Evolutionary conservation across 1,140 invertebrate species (phyloP), one percentile per base, ranked within the genome.

Genomic region (Brevipalpus yothersi): DNA sequence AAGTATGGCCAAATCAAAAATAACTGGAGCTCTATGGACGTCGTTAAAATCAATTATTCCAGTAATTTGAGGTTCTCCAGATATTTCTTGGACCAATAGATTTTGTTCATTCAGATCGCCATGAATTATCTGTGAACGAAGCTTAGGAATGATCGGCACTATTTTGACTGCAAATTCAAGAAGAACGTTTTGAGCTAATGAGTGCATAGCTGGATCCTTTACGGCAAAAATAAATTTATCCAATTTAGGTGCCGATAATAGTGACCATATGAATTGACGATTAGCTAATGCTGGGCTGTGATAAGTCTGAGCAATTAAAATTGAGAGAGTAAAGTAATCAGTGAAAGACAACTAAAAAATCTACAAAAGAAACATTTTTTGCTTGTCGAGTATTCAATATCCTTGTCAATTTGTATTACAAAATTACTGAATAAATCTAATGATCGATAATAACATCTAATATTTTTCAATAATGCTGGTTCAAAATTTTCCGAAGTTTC

Each of bases 101-200:
- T 64, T 64, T 13, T 60, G 58, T 41, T 63, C 63, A 53, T 63
- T 63, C 9, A 63, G 43, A 53, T 63, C 63, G 8, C 61, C 61
- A 40, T 63, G 63, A 15, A 63, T 49, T 31, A 55, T 51, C 15
- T 45, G n/a, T 21, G 40, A 15, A 57, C 8, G n/a, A 55, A 60
- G 40, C 5, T 10, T 13, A n/a, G 57, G 41, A 2, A 54, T 45
- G 5, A 8, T 13, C 3, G 13, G 9, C 15, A 58, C 4, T 12
- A 61, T 39, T 42, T 59, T 31, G 10, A 17, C 12, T 23, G 45
- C 41, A 51, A 61, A 61, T n/a, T 41, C 19, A 12, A 58, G 31
- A 0, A 61, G 12, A 11, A 40, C 56, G 7, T 39, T 23, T 21
- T n/a, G 8, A 57, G 58, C 55, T 19, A 57, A 61, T 13, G 17